Evolutionary conservation across 2,113 vertebrate species (phyloP).

Genomic region (Elgaria multicarinata): DNA sequence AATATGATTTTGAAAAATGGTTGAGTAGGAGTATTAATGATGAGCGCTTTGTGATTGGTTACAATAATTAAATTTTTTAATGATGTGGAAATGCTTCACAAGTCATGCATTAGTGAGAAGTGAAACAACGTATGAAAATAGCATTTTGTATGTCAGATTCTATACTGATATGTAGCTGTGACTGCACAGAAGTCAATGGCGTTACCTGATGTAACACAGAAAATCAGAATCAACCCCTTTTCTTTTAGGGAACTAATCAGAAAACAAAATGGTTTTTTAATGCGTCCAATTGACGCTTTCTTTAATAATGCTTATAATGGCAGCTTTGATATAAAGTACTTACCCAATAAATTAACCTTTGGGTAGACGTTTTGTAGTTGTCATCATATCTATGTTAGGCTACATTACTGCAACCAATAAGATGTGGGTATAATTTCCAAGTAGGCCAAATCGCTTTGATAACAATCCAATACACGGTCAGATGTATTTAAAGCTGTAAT

Average conservation of each 20-base stretch:
- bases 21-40: conserved; percentile 21
- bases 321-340: conserved; percentile 56
- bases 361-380: conserved; percentile 67
- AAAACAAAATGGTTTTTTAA: conserved; percentile 77
- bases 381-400: conserved; percentile 70
- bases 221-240: conserved; percentile 52
- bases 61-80: conserved; percentile 64
- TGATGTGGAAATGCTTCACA: conserved; percentile 47
- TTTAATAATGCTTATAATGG: conserved; percentile 69
- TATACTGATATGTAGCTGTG: conserved; percentile 48
- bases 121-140: conserved; percentile 68
- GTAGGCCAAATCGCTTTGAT: conserved; percentile 60
- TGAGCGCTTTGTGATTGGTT: conserved; percentile 49
- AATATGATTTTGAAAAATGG: conserved; percentile 39
- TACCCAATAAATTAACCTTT: conserved; percentile 80
- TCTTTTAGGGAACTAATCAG: conserved; percentile 60
- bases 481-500: not conserved
- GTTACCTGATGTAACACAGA: conserved; percentile 50
- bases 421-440: conserved; percentile 68
- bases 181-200: conserved; percentile 53
- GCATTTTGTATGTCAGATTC: conserved; percentile 63
- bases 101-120: conserved; percentile 55
- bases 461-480: not conserved
- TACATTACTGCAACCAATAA: conserved; percentile 58
- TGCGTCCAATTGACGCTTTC: conserved; percentile 77